These are phyloP conservation scores for Nemotelus nigrinus DNA, from an alignment of 2,888 invertebrate genomes.

Conservation along the genomic window DNA sequence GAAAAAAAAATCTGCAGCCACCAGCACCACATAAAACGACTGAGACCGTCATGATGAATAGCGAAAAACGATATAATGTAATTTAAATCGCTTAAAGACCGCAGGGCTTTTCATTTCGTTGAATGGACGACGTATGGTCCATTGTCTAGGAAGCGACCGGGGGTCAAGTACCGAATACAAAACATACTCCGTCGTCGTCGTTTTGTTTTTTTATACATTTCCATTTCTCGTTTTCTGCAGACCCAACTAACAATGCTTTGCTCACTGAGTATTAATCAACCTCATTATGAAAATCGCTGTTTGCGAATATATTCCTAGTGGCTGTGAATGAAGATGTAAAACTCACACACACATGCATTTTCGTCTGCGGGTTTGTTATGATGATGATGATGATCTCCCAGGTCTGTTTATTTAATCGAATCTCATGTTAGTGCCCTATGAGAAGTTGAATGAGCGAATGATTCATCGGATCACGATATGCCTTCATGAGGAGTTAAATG, in stretches of 20 bases:
- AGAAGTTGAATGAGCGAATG: neutral
- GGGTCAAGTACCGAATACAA: constrained; percentile 25
- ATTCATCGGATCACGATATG: neutral
- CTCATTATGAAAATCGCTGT: constrained; percentile 3
- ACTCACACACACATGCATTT: too few species aligned
- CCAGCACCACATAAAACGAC: too few species aligned
- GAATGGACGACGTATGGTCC: neutral
- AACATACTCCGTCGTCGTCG: neutral
- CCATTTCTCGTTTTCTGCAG: neutral
- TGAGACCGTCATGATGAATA: too few species aligned
- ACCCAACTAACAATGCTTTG: constrained; percentile 20
- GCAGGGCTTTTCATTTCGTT: constrained; percentile 24
- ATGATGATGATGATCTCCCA: neutral
- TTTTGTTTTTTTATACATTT: neutral
- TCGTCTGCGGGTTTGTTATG: too few species aligned
- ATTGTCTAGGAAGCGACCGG: constrained; percentile 15
- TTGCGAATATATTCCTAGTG: neutral
- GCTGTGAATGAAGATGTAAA: too few species aligned
- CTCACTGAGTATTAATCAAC: constrained; percentile 23
- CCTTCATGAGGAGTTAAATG: neutral
- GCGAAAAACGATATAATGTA: neutral
- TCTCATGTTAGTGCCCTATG: neutral
- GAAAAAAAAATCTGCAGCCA: too few species aligned
- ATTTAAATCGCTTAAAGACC: constrained; percentile 10
- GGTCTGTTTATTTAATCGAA: constrained; percentile 2